Evolutionary conservation across 2,888 invertebrate genomes (phyloP), one percentile per base, ranked within the genome.

Genomic region (Dryococelus australis): DNA sequence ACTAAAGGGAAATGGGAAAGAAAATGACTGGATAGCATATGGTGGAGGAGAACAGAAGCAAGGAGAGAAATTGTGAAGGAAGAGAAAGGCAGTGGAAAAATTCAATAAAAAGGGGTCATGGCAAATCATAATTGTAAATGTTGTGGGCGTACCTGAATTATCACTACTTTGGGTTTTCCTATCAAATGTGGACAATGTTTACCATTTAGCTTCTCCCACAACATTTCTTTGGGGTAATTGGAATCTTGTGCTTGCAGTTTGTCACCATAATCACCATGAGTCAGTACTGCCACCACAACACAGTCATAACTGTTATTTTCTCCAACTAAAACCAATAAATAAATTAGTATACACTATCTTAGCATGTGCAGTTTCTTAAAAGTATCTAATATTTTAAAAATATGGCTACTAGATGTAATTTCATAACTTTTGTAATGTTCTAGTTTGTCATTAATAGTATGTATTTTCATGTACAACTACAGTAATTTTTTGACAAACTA

Each of bases 191-290:
- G 83, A 24, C 83, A 83, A 24, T 20, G 12, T 35, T 24, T 28
- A 43, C 83, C 83, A 35, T 83, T 83, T 12, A 83, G 8, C 43
- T 8, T 83, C 24, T 83, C 83, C 83, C 83, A 83, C 43, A 83
- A 24, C 27, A 16, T 35, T 28, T 83, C 43, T 20, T 83, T 83
- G 8, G 1, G 13, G 16, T 83, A 83, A 3, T 28, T 20, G 20
- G 1, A 10, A 83, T 83, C 83, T 13, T 43, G 8, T 35, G 83
- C 83, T 20, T 16, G 16, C 24, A 83, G 24, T 83, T 28, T 83
- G 20, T 83, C 83, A 13, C 83, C 83, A 35, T 83, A 28, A 1
- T 26, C 9, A 16, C 83, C 83, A 27, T 83, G 83, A 20, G 83
- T 4, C 28, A 83, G 12, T 16, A 83, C 83, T 35, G 43, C 12